Conservation (phyloP, 2,888 invertebrate species). For the Gryllus longicercus region DNA sequence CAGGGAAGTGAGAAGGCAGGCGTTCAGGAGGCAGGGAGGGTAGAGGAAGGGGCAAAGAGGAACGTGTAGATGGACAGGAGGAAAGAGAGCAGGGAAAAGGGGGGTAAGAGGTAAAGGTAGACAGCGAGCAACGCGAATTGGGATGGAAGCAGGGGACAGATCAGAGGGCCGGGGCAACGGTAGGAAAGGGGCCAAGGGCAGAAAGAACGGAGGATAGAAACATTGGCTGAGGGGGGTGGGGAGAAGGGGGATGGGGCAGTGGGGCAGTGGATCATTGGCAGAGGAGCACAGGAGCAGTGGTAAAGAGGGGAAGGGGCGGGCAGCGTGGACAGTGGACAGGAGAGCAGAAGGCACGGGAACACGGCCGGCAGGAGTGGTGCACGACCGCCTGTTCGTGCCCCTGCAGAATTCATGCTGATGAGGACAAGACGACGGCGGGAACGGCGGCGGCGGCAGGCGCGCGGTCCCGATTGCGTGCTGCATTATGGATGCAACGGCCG, state of each 20-base stretch:
- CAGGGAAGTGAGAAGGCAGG: too few relatives aligned
- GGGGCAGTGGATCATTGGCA: background rate
- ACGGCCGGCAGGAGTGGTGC: too few relatives aligned
- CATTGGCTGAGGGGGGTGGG: background rate
- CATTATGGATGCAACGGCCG: conserved; percentile 5
- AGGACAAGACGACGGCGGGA: background rate
- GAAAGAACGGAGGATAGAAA: background rate
- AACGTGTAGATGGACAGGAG: too few relatives aligned
- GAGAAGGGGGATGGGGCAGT: background rate
- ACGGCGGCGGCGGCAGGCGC: background rate
- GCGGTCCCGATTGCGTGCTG: conserved; percentile 1
- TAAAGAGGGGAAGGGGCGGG: background rate
- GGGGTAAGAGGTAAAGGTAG: too few relatives aligned
- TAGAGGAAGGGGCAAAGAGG: too few relatives aligned
- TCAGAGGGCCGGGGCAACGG: background rate
- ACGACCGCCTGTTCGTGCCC: background rate
- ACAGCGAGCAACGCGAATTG: too few relatives aligned
- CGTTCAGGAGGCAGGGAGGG: too few relatives aligned
- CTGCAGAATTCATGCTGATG: background rate
- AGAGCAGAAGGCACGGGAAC: too few relatives aligned
- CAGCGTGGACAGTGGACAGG: too few relatives aligned
- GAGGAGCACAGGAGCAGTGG: background rate
- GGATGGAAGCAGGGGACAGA: background rate
- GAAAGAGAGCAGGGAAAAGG: too few relatives aligned
- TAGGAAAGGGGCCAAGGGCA: background rate